Evolutionary conservation across 2,113 vertebrate genomes (phyloP), one percentile per base, ranked within the genome.

Genomic region (Myiozetetes cayanensis): DNA sequence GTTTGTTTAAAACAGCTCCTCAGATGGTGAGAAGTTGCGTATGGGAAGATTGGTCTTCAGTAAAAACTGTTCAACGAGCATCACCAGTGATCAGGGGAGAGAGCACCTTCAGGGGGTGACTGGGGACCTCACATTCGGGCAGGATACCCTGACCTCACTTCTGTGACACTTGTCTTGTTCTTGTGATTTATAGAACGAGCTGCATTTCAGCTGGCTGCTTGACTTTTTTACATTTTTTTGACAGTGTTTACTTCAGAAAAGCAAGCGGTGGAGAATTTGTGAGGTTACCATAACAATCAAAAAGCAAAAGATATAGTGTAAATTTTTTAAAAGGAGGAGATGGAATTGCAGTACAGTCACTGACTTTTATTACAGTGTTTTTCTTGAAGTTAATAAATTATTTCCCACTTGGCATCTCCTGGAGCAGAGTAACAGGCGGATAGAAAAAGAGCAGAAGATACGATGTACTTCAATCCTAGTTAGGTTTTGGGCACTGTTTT

Each of bases 281-380:
- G 68, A 81, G 47, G 47, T 95, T 95, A 81, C 73, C 39, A 6
- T 85, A 93, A 96, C 43, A 89, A 81, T 71, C 43, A 74, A 59
- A 87, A 90, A 37, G 16, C 12, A 67, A 85, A 75, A 91, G 72
- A 65, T 56, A 61, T 2, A 50, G 6, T 28, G 52, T 82, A 68
- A 31, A 8, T 66, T 72, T 93, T 94, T 82, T 52, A 14, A 68
- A 56, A 68, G 31, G 46, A 66, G 14, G 28, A 83, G 41, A 61
- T 22, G 8, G 71, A 85, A 70, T 81, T 84, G 35, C 41, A 71
- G 30, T 67, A 61, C 27, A 77, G n/a, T 68, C 72, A 82, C 31
- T 80, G 59, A 90, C 49, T 87, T 92, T 56, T 79, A 31, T 86
- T 80, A 50, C 9, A 22, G 55, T 88, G 58, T 93, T 86, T 88